A percentile compares a stretch with the other conserved stretches of the same genome.
Conservation (phyloP, 1,140 invertebrate species). For the Diabrotica undecimpunctata region DNA sequence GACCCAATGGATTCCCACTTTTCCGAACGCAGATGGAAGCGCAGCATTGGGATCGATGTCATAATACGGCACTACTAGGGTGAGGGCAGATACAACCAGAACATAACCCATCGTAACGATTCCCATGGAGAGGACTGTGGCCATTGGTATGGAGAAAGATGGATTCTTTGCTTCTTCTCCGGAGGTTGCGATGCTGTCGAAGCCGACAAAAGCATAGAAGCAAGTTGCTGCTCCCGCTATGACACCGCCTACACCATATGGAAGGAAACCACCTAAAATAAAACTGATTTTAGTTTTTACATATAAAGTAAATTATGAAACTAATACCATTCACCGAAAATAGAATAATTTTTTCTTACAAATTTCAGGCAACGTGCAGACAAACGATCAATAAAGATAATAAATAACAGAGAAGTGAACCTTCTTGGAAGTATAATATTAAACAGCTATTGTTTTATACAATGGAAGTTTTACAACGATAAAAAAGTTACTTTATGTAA, state of each 20-base stretch:
- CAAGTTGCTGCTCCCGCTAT: slow-evolving; percentile 81
- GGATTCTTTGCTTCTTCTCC: slow-evolving; percentile 84
- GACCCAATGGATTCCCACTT: slow-evolving; percentile 72
- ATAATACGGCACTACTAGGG: slow-evolving; percentile 78
- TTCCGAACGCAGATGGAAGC: slow-evolving; percentile 77
- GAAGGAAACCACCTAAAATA: slow-evolving; percentile 64
- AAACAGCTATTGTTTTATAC: too few species aligned
- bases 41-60: slow-evolving; percentile 72
- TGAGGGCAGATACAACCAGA: slow-evolving; percentile 75
- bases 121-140: slow-evolving; percentile 74
- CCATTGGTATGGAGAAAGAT: slow-evolving; percentile 72
- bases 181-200: slow-evolving; percentile 83
- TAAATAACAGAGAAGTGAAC: too few species aligned
- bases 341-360: too few species aligned
- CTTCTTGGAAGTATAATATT: too few species aligned
- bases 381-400: too few species aligned
- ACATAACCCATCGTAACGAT: slow-evolving; percentile 77
- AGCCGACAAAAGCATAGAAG: slow-evolving; percentile 86
- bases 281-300: background rate
- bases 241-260: slow-evolving; percentile 74
- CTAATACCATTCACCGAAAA: too few species aligned
- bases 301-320: too few species aligned
- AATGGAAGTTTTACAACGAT: too few species aligned
- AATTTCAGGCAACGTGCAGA: too few species aligned
- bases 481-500: background rate